Base-by-base conservation (phyloP, 2,797 vertebrate species). In the Artibeus lituratus region DNA sequence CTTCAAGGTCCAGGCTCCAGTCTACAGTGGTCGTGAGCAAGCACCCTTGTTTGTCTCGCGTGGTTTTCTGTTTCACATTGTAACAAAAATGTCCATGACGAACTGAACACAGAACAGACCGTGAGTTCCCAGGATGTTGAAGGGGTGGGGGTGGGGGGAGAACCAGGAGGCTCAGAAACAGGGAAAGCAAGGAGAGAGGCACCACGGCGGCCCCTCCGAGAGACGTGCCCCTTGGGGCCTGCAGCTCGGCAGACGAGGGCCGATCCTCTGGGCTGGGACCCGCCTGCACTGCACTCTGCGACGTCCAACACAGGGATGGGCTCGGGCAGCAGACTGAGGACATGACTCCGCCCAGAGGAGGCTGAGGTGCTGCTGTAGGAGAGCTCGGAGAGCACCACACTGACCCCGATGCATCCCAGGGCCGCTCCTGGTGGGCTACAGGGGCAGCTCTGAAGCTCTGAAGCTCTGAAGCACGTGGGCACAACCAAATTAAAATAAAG, bases 1-100 rank as follows among this genome's bases (percentile, higher is more conserved):
- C 2, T 1, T 16, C 0, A 0, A 37, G 49, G 59, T 32, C 32
- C 29, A 32, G 2, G 4, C 3, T n/a, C 39, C 6, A 3, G 11
- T 15, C 42, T 3, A 26, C 12, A 7, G 57, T 3, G 39, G 51
- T 2, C 49, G 22, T 7, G 74, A 24, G 32, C 1, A 18, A 29
- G 53, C 2, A 0, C 14, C 39, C 69, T 3, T 21, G 8, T 6
- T 4, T 26, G 76, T n/a, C 62, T 35, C 1, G 14, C 10, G 0
- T 4, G 9, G 14, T 55, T 37, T 82, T 44, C 44, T 39, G n/a
- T 37, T 69, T 87, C 73, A 57, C 15, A 59, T 70, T 37, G 37
- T 1, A 53, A 87, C 37, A 44, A 37, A 76, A 82, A 51, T 37
- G 21, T 39, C 62, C 11, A 11, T 9, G 55, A 65, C 32, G 77